These are phyloP conservation scores for Berghia stephanieae DNA, from an alignment of 1,140 invertebrate species.

Conservation along the genomic window DNA sequence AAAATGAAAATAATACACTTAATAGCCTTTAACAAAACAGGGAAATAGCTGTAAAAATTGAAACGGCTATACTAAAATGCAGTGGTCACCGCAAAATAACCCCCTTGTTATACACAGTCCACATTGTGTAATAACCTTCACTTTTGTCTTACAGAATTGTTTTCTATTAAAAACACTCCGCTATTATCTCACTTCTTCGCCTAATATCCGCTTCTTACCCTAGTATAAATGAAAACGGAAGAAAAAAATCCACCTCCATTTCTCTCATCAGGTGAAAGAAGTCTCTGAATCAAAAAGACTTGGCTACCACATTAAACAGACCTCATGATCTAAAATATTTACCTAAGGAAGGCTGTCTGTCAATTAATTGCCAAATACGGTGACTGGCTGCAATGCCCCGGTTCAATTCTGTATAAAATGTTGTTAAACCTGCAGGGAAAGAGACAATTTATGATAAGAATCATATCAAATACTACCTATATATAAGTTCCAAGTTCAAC, in stretches of 20 bases:
- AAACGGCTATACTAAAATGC: too few relatives aligned
- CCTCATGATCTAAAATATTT: background rate
- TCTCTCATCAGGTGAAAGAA: background rate
- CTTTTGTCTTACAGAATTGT: too few relatives aligned
- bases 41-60: too few relatives aligned
- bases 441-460: background rate
- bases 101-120: too few relatives aligned
- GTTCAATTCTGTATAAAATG: conserved; percentile 93
- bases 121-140: too few relatives aligned
- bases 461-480: background rate
- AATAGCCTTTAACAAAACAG: too few relatives aligned
- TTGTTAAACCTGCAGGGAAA: conserved; percentile 75
- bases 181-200: too few relatives aligned
- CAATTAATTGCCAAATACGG: conserved; percentile 88
- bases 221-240: background rate
- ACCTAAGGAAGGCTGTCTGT: conserved; percentile 78
- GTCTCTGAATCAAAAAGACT: background rate
- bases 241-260: background rate
- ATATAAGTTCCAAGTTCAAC: too few relatives aligned
- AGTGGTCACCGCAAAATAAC: too few relatives aligned
- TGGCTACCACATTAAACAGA: background rate
- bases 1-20: too few relatives aligned
- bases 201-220: too few relatives aligned
- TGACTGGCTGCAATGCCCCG: conserved; percentile 90
- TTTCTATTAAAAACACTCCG: too few relatives aligned